Conservation (phyloP, 2,797 vertebrate genomes). For the Kryptolebias ocellatus region DNA sequence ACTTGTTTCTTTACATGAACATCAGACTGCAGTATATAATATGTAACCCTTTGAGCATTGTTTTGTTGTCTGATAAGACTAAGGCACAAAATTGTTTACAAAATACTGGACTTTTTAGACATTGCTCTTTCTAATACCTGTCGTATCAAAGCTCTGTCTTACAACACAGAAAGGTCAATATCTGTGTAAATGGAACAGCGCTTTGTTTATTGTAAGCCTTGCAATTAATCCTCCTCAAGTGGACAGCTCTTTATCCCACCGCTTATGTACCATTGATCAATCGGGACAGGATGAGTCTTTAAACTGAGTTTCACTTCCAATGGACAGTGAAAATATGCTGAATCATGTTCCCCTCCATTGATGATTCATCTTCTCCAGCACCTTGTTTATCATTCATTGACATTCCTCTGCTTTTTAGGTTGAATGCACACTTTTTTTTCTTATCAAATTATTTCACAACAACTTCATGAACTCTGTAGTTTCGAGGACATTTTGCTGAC, state of each 20-base stretch:
- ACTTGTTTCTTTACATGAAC: no score
- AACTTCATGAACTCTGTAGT: background rate
- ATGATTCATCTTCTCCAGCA: constrained; percentile 14
- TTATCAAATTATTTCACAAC: background rate
- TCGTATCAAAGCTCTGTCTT: background rate
- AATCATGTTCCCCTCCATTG: background rate
- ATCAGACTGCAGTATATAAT: background rate
- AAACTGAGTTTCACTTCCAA: constrained; percentile 10
- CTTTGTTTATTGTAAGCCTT: constrained; percentile 1
- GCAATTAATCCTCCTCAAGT: constrained; percentile 14
- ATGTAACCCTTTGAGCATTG: background rate
- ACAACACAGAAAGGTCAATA: background rate
- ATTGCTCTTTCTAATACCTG: background rate
- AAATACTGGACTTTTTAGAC: background rate
- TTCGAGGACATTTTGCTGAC: background rate
- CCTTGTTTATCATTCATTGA: constrained; percentile 4
- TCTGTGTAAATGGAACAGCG: constrained; percentile 11
- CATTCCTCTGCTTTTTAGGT: background rate
- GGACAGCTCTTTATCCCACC: constrained; percentile 3
- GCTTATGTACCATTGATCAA: constrained; percentile 16
- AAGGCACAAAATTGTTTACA: background rate
- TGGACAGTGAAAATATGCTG: background rate
- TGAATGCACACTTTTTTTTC: background rate
- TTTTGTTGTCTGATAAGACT: background rate
- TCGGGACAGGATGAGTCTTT: constrained; percentile 8